phyloP scores from a whole-genome alignment of 2,797 vertebrate species.

The Gallinago stenura region DNA sequence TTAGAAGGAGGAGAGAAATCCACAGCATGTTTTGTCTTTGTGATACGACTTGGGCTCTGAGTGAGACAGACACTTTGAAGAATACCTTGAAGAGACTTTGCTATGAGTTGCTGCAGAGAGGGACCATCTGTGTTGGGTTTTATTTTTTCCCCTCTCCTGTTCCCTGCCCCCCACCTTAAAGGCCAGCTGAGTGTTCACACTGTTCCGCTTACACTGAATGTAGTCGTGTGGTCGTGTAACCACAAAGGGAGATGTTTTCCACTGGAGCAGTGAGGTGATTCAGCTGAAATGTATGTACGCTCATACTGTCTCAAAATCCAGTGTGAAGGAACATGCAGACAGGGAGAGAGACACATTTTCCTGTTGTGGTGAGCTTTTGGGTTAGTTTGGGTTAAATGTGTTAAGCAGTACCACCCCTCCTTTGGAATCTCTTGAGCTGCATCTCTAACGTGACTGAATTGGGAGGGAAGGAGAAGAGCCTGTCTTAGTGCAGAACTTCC shows the following conservation, averaged over 20 bases:
- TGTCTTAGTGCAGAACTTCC: background rate
- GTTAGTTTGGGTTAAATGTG: background rate
- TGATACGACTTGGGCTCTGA: background rate
- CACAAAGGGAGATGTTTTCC: conserved; percentile 58
- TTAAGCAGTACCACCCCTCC: fast-evolving
- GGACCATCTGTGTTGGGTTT: background rate
- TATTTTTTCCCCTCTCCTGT: background rate
- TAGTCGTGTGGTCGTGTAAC: background rate
- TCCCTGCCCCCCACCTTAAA: background rate
- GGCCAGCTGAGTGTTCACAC: background rate
- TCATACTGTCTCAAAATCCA: background rate
- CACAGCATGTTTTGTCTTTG: background rate
- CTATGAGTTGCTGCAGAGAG: background rate
- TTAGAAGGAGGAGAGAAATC: background rate
- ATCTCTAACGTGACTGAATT: background rate
- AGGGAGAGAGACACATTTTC: background rate
- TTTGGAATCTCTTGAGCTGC: background rate
- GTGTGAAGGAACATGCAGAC: fast-evolving
- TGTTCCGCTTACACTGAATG: background rate
- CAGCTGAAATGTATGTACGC: background rate
- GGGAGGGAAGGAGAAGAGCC: background rate
- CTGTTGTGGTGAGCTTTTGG: background rate
- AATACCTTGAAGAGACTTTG: background rate
- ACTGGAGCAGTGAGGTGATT: conserved; percentile 8
- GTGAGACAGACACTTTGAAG: background rate